Base-by-base conservation (phyloP, 1,140 invertebrate species). In the Calliphora vicina region DNA sequence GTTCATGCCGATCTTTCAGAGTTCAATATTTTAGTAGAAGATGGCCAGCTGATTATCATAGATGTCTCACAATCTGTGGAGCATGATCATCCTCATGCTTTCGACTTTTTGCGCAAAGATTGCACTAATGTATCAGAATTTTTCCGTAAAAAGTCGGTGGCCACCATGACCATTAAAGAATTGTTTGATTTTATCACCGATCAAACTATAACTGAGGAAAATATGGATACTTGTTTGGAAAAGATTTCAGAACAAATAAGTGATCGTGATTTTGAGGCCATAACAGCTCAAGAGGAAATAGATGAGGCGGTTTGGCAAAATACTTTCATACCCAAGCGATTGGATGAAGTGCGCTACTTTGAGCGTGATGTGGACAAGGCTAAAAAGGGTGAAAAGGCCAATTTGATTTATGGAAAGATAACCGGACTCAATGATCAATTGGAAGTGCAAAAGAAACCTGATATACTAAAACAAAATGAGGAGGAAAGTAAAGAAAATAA, bases 41-140 rank as follows among this genome's bases (percentile, higher is more conserved):
- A 97, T 86, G 95, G 95, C 0, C 93, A 96, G 87, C 91, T 98
- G 20, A 95, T 96, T 83, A 94, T 99, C 27, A 99, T 99, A 87
- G 99, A 99, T 92, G 99, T 99, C 0, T 99, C 98, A 0, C 99
- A 99, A 90, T 96, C 98, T 2, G 98, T 99, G 0, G 98, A 99
- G 91, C 97, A 99, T 89, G 97, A 99, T 90, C 98, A 99, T 93
- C 97, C 97, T 0, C 94, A 97, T 92, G 96, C 98, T 0, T 93
- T 99, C 74, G 96, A 98, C 83, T 99, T 99, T 91, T 92, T 99
- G 25, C 92, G 97, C 82, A 98, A 97, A 91, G 98, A 99, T 92
- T 98, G 97, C 88, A 96, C 94, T 50, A 99, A 99, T 91, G 95
- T 99, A 91, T 92, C 93, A 91, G 96, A 98, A 84, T 99, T 96